phyloP scores from a whole-genome alignment of 2,888 invertebrate species.

The Pantelozetes paolii region DNA sequence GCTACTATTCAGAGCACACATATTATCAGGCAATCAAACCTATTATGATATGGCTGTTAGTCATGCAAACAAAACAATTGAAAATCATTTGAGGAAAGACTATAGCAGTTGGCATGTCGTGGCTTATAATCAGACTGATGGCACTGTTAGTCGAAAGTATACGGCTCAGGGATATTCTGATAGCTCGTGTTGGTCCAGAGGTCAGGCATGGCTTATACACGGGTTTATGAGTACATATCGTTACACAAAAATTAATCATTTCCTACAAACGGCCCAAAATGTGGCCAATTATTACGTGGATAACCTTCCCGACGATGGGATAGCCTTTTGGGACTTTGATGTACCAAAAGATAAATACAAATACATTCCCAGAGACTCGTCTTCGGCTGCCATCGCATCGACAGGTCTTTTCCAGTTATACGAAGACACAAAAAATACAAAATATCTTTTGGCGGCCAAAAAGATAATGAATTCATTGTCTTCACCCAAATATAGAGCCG shows the following conservation, averaged over 20 bases:
- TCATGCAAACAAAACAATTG: slow-evolving; percentile 17
- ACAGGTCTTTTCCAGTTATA: slow-evolving; percentile 8
- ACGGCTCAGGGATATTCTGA: slow-evolving; percentile 12
- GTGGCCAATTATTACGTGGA: slow-evolving; percentile 5
- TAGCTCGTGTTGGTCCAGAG: slow-evolving; percentile 10
- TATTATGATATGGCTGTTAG: slow-evolving; percentile 15
- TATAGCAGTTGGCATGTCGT: slow-evolving; percentile 21
- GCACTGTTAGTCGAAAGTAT: neutral
- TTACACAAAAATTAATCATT: slow-evolving; percentile 5
- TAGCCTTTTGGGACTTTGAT: slow-evolving; percentile 21
- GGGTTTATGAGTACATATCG: slow-evolving; percentile 14
- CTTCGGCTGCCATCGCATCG: slow-evolving; percentile 17
- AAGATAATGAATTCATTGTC: slow-evolving; percentile 13
- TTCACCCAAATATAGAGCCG: slow-evolving; percentile 20
- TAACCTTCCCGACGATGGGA: slow-evolving; percentile 16
- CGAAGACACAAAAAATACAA: neutral
- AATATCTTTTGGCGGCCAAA: neutral
- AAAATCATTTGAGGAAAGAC: slow-evolving; percentile 14
- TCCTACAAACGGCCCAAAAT: slow-evolving; percentile 19
- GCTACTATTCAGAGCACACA: neutral
- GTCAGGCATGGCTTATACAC: slow-evolving; percentile 24
- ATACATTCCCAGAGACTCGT: slow-evolving; percentile 13
- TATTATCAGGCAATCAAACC: slow-evolving; percentile 5
- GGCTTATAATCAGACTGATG: slow-evolving; percentile 8
- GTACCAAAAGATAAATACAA: slow-evolving; percentile 1